Percentiles rank a stretch among this genome's conserved stretches.
Conservation (phyloP, 1,140 invertebrate genomes). For the Diplogasteroides magnus region DNA sequence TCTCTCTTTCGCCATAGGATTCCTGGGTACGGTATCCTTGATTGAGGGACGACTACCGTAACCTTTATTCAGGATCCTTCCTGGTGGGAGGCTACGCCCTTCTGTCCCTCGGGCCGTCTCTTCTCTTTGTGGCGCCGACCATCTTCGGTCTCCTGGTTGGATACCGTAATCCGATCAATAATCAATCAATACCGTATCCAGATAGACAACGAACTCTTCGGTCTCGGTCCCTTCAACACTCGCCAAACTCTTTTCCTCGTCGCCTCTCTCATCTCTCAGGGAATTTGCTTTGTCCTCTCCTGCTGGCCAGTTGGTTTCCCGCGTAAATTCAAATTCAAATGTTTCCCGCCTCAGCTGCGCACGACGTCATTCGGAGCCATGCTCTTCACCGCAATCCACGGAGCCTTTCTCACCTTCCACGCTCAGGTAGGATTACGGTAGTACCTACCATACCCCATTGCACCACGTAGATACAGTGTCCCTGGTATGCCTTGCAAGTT, state of each 20-base stretch:
- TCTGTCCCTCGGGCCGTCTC: conserved; percentile 12
- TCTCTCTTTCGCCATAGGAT: conserved; percentile 8
- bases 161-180: too few species aligned
- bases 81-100: too few species aligned
- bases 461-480: not conserved
- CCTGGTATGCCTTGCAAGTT: not conserved
- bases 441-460: not conserved
- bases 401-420: conserved; percentile 10
- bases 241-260: conserved; percentile 16
- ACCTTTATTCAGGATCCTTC: too few species aligned
- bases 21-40: conserved; percentile 9
- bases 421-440: conserved; percentile 1
- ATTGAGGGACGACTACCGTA: too few species aligned
- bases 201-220: too few species aligned
- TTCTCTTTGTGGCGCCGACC: conserved; percentile 14
- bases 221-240: too few species aligned
- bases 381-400: conserved; percentile 8
- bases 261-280: conserved; percentile 9
- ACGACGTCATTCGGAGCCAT: conserved; percentile 1
- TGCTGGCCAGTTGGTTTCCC: conserved; percentile 7
- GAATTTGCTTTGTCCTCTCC: not conserved
- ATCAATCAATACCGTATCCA: too few species aligned
- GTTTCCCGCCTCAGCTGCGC: conserved; percentile 2
- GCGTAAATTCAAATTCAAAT: conserved; percentile 11
- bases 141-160: conserved; percentile 10